Conservation (phyloP, 2,113 vertebrate genomes). For the Galbula dea region DNA sequence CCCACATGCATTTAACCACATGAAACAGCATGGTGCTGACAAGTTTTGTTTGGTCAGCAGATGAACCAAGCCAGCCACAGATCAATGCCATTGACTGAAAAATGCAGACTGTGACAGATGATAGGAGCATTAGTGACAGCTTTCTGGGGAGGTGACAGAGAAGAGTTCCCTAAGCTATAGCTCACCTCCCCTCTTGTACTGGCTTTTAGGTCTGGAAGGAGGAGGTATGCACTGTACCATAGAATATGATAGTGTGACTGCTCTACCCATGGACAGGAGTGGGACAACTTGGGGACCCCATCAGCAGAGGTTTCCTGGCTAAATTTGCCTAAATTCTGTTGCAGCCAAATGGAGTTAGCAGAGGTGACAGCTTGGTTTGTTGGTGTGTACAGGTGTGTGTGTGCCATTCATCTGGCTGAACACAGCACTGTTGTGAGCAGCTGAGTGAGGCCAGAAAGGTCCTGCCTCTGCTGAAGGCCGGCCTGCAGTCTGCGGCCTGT, state of each 20-base stretch:
- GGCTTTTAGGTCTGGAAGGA: background rate
- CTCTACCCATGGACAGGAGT: background rate
- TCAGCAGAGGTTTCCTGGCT: background rate
- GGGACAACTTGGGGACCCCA: background rate
- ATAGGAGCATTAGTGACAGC: background rate
- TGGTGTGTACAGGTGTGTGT: background rate
- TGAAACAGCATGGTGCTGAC: background rate
- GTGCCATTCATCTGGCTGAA: background rate
- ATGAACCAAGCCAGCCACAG: background rate
- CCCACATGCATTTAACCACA: background rate
- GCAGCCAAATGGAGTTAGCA: background rate
- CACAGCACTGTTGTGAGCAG: background rate
- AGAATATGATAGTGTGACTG: background rate
- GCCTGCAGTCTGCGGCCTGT: background rate
- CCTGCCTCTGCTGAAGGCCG: background rate
- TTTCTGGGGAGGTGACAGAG: background rate
- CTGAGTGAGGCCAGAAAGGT: background rate
- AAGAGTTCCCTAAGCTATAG: background rate
- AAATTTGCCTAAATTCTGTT: background rate
- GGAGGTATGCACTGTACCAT: background rate
- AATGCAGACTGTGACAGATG: background rate
- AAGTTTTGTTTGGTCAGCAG: background rate
- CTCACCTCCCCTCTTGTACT: background rate
- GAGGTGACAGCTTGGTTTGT: background rate
- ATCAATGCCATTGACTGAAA: conserved; percentile 11